Conservation (phyloP, 92 coral and sea anemone species). For the Porites divaricata region DNA sequence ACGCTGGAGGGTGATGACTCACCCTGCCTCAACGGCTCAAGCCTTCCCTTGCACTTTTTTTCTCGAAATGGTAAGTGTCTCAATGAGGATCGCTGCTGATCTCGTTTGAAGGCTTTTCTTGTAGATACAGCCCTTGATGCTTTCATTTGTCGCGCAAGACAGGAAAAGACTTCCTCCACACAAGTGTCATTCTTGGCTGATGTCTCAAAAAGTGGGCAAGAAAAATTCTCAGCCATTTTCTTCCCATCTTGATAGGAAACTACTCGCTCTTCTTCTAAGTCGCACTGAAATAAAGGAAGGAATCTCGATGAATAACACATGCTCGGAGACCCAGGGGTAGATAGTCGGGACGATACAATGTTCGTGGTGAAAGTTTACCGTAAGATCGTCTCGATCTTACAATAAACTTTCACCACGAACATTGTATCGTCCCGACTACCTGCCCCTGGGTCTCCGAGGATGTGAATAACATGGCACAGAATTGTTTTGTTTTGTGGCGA, state of each 20-base stretch:
- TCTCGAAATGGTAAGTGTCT: constrained; percentile 71
- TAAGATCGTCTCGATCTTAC: no score
- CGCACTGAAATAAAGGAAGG: constrained; percentile 55
- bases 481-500: no score
- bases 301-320: neutral
- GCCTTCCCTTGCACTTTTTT: constrained; percentile 79
- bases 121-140: constrained; percentile 60
- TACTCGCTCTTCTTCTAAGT: constrained; percentile 72
- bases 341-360: no score
- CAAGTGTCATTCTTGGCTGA: constrained; percentile 90
- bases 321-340: no score
- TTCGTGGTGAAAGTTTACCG: no score
- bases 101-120: constrained; percentile 65
- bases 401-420: no score
- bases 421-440: no score
- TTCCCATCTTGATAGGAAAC: constrained; percentile 83
- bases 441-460: no score
- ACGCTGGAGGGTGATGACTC: constrained; percentile 35
- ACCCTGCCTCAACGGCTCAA: constrained; percentile 64
- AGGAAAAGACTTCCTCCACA: constrained; percentile 76
- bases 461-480: no score
- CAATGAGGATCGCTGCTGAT: constrained; percentile 73
- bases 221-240: constrained; percentile 67
- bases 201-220: constrained; percentile 82
- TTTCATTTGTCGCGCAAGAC: constrained; percentile 66